Evolutionary conservation across 2,113 vertebrate genomes (phyloP).

Genomic region (Dasyornis broadbenti): DNA sequence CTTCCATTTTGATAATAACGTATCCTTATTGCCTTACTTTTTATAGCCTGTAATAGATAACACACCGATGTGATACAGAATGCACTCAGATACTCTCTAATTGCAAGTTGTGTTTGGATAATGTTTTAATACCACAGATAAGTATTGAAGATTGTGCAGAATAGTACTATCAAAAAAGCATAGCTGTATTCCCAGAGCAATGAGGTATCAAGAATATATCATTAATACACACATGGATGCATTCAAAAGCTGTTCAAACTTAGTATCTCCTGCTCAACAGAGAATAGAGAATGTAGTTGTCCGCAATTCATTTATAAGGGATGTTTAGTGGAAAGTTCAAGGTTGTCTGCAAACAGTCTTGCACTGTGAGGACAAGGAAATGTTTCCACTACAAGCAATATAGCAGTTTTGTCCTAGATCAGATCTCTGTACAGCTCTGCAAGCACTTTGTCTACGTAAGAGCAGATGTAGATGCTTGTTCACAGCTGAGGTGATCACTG

Average conservation of each 20-base stretch:
- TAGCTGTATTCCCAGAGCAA: not conserved
- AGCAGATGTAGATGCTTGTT: not conserved
- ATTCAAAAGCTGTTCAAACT: not conserved
- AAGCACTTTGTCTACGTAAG: not conserved
- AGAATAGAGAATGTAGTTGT: not conserved
- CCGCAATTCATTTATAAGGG: not conserved
- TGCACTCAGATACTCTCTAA: not conserved
- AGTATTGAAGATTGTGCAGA: not conserved
- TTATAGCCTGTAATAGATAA: not conserved
- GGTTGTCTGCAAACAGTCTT: not conserved
- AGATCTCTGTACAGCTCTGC: not conserved
- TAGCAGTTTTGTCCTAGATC: not conserved
- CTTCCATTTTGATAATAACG: not conserved
- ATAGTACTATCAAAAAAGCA: not conserved
- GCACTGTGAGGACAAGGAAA: not conserved
- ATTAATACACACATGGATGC: not conserved
- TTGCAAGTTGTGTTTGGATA: not conserved
- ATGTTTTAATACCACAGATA: not conserved
- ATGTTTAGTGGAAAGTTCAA: not conserved
- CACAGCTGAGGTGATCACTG: not conserved
- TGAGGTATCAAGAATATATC: not conserved
- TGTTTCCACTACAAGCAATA: not conserved
- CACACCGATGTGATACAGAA: not conserved
- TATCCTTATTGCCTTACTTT: not conserved
- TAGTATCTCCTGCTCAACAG: not conserved